A percentile compares a stretch with the other conserved stretches of the same genome.
Evolutionary conservation across 2,888 invertebrate genomes (phyloP).

Genomic region (Drosophila cracens): DNA sequence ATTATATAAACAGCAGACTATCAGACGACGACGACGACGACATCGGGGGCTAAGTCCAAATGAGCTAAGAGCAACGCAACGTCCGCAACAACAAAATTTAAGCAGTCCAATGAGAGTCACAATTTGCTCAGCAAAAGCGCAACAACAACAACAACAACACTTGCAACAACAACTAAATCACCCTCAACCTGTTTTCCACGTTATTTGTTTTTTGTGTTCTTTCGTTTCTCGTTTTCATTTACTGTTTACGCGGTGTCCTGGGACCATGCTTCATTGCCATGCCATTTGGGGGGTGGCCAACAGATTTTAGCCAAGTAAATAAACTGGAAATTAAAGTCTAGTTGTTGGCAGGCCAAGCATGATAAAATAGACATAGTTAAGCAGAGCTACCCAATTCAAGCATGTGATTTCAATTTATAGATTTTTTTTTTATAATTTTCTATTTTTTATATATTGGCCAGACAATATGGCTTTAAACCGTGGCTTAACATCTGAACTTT

Average conservation of each 20-base stretch:
- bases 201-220: not conserved
- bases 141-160: conserved; percentile 1
- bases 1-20: conserved; percentile 42
- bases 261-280: conserved; percentile 46
- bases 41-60: conserved; percentile 37
- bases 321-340: conserved; percentile 11
- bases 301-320: conserved; percentile 39
- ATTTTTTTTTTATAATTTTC: not conserved
- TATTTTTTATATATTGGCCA: not conserved
- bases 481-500: not conserved
- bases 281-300: conserved; percentile 24
- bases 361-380: not conserved
- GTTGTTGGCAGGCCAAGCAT: conserved; percentile 4
- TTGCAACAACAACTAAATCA: conserved; percentile 1
- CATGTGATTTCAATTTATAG: not conserved
- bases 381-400: not conserved
- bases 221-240: conserved; percentile 36
- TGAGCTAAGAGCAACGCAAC: conserved; percentile 28
- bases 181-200: conserved; percentile 24
- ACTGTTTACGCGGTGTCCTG: conserved; percentile 44
- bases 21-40: conserved; percentile 1
- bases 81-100: conserved; percentile 26
- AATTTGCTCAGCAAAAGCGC: conserved; percentile 24
- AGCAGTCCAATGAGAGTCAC: conserved; percentile 50
- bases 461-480: not conserved